These are phyloP conservation scores for Lagocephalus sceleratus DNA, from an alignment of 2,797 vertebrate species.

Conservation along the genomic window DNA sequence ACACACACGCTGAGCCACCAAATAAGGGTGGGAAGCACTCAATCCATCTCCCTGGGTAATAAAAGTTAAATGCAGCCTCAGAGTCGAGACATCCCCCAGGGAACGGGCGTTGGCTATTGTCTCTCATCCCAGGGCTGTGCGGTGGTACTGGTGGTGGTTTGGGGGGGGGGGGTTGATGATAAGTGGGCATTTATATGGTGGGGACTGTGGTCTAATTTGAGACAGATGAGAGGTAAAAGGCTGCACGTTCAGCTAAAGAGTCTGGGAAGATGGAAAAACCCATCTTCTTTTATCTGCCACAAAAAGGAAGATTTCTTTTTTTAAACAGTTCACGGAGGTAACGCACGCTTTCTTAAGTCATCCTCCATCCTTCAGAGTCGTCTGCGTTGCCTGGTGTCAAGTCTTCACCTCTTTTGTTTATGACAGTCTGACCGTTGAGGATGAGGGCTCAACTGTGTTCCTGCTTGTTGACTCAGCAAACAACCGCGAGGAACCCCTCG, in stretches of 20 bases:
- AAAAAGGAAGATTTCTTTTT: too few relatives aligned
- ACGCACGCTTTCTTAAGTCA: too few relatives aligned
- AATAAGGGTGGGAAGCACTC: slow-evolving; percentile 55
- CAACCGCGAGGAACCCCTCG: slow-evolving; percentile 35
- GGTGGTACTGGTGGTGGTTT: not conserved
- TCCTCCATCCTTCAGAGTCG: too few relatives aligned
- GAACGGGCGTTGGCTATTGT: slow-evolving; percentile 55
- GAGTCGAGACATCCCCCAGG: slow-evolving; percentile 51
- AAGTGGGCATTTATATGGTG: slow-evolving; percentile 59
- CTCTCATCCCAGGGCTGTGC: slow-evolving; percentile 48
- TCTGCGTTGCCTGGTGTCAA: not conserved
- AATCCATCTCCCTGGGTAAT: slow-evolving; percentile 57
- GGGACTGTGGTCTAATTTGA: slow-evolving; percentile 60
- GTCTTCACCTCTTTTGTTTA: slow-evolving; percentile 17
- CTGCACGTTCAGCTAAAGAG: not conserved
- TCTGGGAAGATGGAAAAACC: too few relatives aligned
- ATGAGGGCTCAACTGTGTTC: slow-evolving; percentile 33
- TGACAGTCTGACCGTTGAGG: slow-evolving; percentile 23
- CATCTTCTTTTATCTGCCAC: too few relatives aligned
- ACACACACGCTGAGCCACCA: slow-evolving; percentile 23
- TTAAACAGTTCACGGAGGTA: too few relatives aligned
- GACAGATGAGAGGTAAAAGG: slow-evolving; percentile 47
- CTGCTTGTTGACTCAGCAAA: slow-evolving; percentile 60
- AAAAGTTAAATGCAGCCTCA: slow-evolving; percentile 66
- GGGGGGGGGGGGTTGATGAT: slow-evolving; percentile 50